Percentiles rank a stretch among this genome's conserved stretches.
These are phyloP conservation scores for Trichonephila clavata DNA, from an alignment of 1,140 invertebrate species.

Conservation along the genomic window DNA sequence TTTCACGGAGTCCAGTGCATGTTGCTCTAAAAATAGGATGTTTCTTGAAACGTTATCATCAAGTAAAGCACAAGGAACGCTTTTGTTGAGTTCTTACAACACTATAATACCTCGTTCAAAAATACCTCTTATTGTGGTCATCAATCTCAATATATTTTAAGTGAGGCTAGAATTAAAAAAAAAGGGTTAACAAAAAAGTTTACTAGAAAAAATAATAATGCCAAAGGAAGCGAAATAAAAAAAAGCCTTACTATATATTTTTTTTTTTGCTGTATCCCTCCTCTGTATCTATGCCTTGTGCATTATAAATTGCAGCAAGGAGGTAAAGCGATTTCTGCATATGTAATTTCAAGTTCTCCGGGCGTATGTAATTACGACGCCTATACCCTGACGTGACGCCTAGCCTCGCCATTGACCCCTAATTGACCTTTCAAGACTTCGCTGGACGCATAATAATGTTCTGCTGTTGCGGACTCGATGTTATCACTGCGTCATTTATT, in stretches of 20 bases:
- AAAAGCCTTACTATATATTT: neutral
- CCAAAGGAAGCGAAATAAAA: neutral
- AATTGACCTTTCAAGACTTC: constrained; percentile 30
- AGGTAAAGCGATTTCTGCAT: constrained; percentile 19
- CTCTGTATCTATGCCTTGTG: neutral
- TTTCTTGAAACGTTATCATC: neutral
- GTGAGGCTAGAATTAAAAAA: neutral
- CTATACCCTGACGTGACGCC: constrained; percentile 8
- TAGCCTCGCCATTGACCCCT: constrained; percentile 19
- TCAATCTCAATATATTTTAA: constrained; percentile 42
- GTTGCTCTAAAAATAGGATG: neutral
- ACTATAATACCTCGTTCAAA: neutral
- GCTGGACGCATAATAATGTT: constrained; percentile 20
- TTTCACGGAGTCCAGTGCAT: neutral
- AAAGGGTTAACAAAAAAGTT: neutral
- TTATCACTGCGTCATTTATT: neutral
- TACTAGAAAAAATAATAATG: neutral
- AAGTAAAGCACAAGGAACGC: neutral
- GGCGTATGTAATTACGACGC: constrained; percentile 19
- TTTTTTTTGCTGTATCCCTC: neutral
- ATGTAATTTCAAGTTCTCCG: neutral
- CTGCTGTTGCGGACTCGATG: neutral
- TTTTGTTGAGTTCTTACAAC: neutral
- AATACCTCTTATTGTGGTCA: neutral
- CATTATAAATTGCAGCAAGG: constrained; percentile 17